phyloP scores from a whole-genome alignment of 2,797 vertebrate genomes.

The Myripristis jacobus region DNA sequence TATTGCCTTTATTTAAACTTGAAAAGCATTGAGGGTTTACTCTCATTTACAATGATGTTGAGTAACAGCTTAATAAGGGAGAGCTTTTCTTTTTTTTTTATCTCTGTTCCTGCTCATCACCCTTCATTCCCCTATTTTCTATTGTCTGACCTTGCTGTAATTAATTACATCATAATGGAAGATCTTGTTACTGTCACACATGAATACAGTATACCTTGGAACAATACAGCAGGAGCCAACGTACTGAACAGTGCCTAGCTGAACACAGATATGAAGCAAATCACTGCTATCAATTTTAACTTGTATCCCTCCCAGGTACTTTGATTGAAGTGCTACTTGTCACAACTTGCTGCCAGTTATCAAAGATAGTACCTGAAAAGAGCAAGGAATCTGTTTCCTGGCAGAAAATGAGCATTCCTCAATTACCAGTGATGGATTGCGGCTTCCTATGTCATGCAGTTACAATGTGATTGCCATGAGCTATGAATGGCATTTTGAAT shows the following conservation, averaged over 20 bases:
- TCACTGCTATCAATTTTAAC: slow-evolving; percentile 25
- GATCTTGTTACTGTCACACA: neutral
- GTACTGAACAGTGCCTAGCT: slow-evolving; percentile 14
- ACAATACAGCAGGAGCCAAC: neutral
- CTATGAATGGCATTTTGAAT: slow-evolving; percentile 33
- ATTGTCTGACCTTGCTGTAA: no score
- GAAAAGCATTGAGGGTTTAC: no score
- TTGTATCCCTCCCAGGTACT: slow-evolving; percentile 23
- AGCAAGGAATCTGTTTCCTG: slow-evolving; percentile 31
- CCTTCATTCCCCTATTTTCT: no score
- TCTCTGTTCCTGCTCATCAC: no score
- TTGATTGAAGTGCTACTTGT: slow-evolving; percentile 42
- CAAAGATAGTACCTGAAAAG: slow-evolving; percentile 27
- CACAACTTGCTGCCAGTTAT: slow-evolving; percentile 20
- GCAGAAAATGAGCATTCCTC: slow-evolving; percentile 35
- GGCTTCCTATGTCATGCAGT: slow-evolving; percentile 35
- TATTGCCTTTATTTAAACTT: no score
- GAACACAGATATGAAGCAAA: slow-evolving; percentile 16
- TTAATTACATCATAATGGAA: neutral
- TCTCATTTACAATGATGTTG: no score
- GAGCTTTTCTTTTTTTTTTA: no score
- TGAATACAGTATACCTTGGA: neutral
- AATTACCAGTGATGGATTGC: slow-evolving; percentile 55
- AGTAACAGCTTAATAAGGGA: no score
- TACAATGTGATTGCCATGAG: slow-evolving; percentile 45